Conservation (phyloP, 2,113 vertebrate species). For the Casuarius casuarius region DNA sequence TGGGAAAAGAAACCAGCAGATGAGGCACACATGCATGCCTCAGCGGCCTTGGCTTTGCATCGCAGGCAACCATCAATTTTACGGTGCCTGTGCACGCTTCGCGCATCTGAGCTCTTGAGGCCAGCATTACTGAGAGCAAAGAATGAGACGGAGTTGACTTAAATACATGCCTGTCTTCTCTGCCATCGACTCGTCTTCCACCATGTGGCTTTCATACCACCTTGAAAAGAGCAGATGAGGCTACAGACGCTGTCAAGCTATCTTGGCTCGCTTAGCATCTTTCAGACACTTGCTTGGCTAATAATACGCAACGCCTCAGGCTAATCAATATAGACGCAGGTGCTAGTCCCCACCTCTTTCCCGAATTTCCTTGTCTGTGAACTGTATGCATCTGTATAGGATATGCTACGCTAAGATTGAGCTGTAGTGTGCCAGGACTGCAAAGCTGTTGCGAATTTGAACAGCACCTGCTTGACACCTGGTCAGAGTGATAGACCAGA, state of each 20-base stretch:
- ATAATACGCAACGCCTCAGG: neutral
- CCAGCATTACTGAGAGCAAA: neutral
- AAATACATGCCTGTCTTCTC: neutral
- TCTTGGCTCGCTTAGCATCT: neutral
- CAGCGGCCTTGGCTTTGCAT: neutral
- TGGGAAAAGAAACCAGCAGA: neutral
- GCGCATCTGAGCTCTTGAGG: rapidly evolving
- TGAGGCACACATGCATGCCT: neutral
- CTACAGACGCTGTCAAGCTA: neutral
- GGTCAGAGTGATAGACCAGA: neutral
- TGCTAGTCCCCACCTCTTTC: neutral
- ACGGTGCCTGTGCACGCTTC: neutral
- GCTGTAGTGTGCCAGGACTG: neutral
- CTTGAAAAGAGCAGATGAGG: neutral
- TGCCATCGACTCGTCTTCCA: neutral
- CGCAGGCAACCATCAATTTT: neutral
- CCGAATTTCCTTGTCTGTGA: neutral
- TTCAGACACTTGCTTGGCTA: neutral
- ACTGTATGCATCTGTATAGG: neutral
- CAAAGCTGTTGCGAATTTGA: neutral
- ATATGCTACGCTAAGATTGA: neutral
- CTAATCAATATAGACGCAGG: neutral
- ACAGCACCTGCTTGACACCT: constrained; percentile 37
- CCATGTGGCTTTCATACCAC: neutral
- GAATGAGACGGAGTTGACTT: neutral